Evolutionary conservation across 2,797 vertebrate species (phyloP), one percentile per base, ranked within the genome.

Genomic region (Neosilurus mollespiculum): DNA sequence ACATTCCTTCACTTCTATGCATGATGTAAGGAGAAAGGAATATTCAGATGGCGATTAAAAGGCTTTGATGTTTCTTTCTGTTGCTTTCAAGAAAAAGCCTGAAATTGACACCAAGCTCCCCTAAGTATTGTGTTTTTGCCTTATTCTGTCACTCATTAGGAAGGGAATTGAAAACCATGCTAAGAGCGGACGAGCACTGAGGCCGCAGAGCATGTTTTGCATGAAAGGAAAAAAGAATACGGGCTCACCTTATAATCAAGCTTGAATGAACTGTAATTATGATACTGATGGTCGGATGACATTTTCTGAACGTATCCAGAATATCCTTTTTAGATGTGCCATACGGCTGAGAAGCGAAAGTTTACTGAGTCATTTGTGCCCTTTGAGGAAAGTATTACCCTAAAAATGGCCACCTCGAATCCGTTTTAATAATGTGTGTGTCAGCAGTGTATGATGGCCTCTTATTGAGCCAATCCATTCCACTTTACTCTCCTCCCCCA

Each of bases 71-170:
- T 80, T 67, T 78, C 43, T 80, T 72, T 87, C 90, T 15, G 56
- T 56, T 88, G 90, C 86, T 84, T 89, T 85, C 37, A 54, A 79
- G 83, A 89, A 89, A 90, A 90, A 91, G 90, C 91, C 91, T 90
- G 91, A 94, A 93, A 93, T 93, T 92, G 88, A 91, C 91, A 92
- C 92, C 88, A 94, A 90, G 91, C 90, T 91, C 87, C 88, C 79
- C 37, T 88, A 93, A 91, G 91, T 90, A 88, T 88, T 89, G 84
- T 88, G 85, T 91, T 91, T 89, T 91, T 91, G 92, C 92, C 91
- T 92, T 80, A 84, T 89, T 92, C 91, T 86, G 85, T 93, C 92
- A 88, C 87, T 91, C 88, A 87, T 82, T 80, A 81, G 54, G 34
- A 58, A 78, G 80, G 73, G 58, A 87, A 86, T 65, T 78, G 18